Conservation (phyloP, 2,888 invertebrate species). For the Andrena fulva region DNA sequence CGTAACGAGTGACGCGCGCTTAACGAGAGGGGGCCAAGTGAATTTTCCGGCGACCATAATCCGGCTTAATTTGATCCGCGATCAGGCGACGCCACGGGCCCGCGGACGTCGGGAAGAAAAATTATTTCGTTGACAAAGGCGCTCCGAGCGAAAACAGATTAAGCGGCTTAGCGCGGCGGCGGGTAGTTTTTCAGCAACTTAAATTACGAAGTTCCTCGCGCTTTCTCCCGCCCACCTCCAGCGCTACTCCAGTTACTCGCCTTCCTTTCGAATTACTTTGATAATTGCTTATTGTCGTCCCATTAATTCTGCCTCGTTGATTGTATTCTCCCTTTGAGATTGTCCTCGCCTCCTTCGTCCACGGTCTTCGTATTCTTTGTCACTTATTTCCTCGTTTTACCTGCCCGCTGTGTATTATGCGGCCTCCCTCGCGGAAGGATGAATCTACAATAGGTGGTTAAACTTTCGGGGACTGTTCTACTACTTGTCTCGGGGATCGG, state of each 20-base stretch:
- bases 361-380: too few species aligned
- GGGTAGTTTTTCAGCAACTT: slow-evolving; percentile 32
- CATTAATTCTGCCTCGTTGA: slow-evolving; percentile 42
- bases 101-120: slow-evolving; percentile 22
- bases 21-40: slow-evolving; percentile 31
- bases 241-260: background rate
- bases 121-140: slow-evolving; percentile 44
- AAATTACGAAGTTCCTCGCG: slow-evolving; percentile 38
- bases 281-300: slow-evolving; percentile 53
- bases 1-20: slow-evolving; percentile 39
- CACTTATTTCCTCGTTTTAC: too few species aligned
- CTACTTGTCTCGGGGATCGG: background rate
- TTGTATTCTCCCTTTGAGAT: slow-evolving; percentile 16
- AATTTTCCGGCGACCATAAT: slow-evolving; percentile 31
- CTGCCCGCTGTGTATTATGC: background rate
- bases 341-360: too few species aligned
- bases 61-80: slow-evolving; percentile 36
- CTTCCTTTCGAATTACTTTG: slow-evolving; percentile 33
- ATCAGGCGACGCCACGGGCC: background rate
- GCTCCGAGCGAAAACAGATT: slow-evolving; percentile 36
- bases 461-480: background rate
- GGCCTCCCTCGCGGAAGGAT: background rate
- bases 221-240: background rate
- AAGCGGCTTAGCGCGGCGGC: slow-evolving; percentile 9
- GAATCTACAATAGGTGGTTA: slow-evolving; percentile 12